A percentile compares a stretch with the other conserved stretches of the same genome.
These are phyloP conservation scores for Schrankia costaestrigalis DNA, from an alignment of 2,888 invertebrate species.

Conservation along the genomic window DNA sequence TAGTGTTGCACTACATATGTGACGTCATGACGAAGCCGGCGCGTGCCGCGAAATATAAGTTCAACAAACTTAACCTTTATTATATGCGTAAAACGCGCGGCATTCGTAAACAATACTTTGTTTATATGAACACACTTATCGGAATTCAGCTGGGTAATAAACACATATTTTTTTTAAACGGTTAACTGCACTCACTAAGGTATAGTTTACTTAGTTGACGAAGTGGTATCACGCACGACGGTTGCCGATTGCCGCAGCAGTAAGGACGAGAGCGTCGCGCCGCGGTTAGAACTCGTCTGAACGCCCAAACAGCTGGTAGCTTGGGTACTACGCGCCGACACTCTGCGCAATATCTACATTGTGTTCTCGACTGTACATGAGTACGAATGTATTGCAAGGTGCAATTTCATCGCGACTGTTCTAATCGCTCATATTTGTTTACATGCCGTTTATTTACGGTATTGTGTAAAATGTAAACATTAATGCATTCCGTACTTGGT, in stretches of 20 bases:
- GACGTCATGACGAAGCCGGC: slow-evolving; percentile 66
- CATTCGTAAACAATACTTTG: slow-evolving; percentile 31
- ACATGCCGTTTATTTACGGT: slow-evolving; percentile 21
- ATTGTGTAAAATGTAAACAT: slow-evolving; percentile 23
- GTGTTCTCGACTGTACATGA: slow-evolving; percentile 23
- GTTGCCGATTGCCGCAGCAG: slow-evolving; percentile 33
- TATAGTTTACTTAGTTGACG: slow-evolving; percentile 21
- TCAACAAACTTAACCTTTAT: slow-evolving; percentile 70
- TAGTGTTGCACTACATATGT: slow-evolving; percentile 54
- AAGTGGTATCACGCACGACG: slow-evolving; percentile 31
- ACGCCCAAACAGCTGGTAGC: slow-evolving; percentile 39
- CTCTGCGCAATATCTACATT: slow-evolving; percentile 64
- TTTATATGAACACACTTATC: slow-evolving; percentile 27
- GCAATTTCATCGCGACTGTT: slow-evolving; percentile 29
- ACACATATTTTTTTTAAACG: slow-evolving; percentile 5
- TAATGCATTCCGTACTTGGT: slow-evolving; percentile 9
- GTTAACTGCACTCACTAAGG: background rate
- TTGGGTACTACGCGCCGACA: slow-evolving; percentile 44
- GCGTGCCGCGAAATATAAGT: slow-evolving; percentile 61
- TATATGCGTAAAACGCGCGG: slow-evolving; percentile 30
- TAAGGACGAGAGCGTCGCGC: slow-evolving; percentile 51
- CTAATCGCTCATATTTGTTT: slow-evolving; percentile 25
- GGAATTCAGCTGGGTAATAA: background rate
- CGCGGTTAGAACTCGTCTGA: slow-evolving; percentile 58
- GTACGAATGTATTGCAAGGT: slow-evolving; percentile 30